Conservation (phyloP, 2,113 vertebrate genomes). For the Taurulus bubalis region DNA sequence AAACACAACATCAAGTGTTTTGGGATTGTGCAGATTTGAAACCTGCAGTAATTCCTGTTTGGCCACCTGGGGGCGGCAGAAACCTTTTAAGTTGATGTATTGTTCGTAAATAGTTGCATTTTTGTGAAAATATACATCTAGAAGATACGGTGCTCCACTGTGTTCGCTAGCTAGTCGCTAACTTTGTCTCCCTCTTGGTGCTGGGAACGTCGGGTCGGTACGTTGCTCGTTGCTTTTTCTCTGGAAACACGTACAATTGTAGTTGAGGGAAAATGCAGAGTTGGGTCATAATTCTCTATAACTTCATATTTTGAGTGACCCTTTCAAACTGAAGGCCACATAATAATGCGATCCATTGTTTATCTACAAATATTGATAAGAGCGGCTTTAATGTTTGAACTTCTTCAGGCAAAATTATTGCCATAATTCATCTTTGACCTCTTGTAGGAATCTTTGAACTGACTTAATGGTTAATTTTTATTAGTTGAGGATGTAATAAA, state of each 20-base stretch:
- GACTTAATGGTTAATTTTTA: neutral
- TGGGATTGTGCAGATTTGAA: constrained; percentile 10
- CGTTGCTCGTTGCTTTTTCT: neutral
- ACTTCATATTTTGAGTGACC: neutral
- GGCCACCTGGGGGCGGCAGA: neutral
- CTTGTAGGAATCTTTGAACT: neutral
- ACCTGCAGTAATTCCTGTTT: neutral
- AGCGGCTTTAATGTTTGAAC: neutral
- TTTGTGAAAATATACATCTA: neutral
- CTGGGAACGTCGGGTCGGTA: too few species aligned
- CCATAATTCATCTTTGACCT: constrained; percentile 20
- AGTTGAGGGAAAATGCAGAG: neutral
- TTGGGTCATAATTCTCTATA: neutral
- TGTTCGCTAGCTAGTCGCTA: neutral
- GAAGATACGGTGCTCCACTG: neutral
- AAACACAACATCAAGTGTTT: constrained; percentile 12
- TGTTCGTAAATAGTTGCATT: neutral
- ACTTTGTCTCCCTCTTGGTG: neutral
- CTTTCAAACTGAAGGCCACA: neutral
- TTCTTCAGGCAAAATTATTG: neutral
- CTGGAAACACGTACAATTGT: neutral
- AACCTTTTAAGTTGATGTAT: neutral
- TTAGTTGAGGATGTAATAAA: neutral
- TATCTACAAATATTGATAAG: neutral
- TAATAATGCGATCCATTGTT: neutral